A percentile compares a stretch with the other conserved stretches of the same genome.
Evolutionary conservation across 2,888 invertebrate species (phyloP).

Genomic region (Minunthozetes semirufus): DNA sequence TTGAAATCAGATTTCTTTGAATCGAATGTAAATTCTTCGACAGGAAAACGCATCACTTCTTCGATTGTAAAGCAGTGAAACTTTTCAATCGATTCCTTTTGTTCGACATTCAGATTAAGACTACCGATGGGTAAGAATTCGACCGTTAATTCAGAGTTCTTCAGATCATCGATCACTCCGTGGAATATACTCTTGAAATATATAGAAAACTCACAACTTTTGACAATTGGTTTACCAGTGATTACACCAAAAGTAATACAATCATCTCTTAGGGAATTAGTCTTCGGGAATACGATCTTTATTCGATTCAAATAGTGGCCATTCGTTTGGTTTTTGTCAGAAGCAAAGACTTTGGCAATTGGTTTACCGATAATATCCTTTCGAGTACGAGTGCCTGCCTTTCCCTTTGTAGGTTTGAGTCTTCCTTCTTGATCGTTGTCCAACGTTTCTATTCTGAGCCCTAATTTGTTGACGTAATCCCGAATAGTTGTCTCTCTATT

Average conservation of each 20-base stretch:
- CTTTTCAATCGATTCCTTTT: background rate
- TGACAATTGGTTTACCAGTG: background rate
- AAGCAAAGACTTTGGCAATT: background rate
- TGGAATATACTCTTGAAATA: background rate
- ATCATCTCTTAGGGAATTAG: background rate
- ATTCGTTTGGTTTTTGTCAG: background rate
- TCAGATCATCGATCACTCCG: background rate
- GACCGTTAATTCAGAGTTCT: background rate
- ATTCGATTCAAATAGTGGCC: background rate
- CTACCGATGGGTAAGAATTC: background rate
- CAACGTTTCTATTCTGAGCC: background rate
- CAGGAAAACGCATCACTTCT: background rate
- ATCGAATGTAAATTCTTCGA: background rate
- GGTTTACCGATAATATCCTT: background rate
- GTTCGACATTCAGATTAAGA: background rate
- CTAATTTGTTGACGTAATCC: background rate
- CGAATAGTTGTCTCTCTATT: conserved; percentile 63
- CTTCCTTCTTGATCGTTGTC: background rate
- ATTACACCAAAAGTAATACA: background rate
- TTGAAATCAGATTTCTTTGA: background rate
- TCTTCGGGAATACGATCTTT: background rate
- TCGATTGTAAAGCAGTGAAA: background rate
- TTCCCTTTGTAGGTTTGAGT: background rate
- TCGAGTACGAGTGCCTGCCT: background rate
- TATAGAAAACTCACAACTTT: background rate